Evolutionary conservation across 2,113 vertebrate genomes (phyloP), one percentile per base, ranked within the genome.

Genomic region (Tauraco erythrolophus): DNA sequence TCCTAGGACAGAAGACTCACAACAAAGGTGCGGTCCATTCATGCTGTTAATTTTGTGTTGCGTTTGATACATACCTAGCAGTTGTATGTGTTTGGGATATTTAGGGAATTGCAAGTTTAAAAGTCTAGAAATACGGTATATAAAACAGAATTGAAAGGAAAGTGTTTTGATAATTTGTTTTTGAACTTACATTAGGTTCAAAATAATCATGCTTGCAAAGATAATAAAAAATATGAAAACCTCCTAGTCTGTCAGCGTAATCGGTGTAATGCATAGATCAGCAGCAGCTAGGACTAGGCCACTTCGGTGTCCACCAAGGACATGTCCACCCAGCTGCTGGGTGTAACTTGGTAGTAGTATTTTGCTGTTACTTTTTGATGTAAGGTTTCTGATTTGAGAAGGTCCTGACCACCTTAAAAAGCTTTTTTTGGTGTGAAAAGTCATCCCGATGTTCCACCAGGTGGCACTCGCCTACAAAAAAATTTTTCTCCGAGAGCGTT

Each of bases 321-420:
- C 5, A 2, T 14, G 11, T 16, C n/a, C 28, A 33, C 17, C 3
- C 37, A 50, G 22, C 39, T 35, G 35, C 22, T 3, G 4, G 8
- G 5, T n/a, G 28, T 11, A 22, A 31, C 13, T 69, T 28, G 71
- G 24, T 74, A 21, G 33, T 33, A 48, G 25, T 19, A 6, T 30
- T 71, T 83, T 60, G 19, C 7, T 51, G 12, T 21, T 37, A 7
- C 2, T 76, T 87, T 72, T 37, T 57, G 13, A 8, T 60, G 58
- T n/a, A 16, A 88, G 54, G 53, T 60, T 25, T 54, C 8, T 17
- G 10, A 6, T 41, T 81, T 64, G 19, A 43, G 89, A 83, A 89
- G n/a, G n/a, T 84, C 72, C 66, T 16, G 94, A 89, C 96, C 65
- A 95, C 97, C 96, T 97, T 97, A 98, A 98, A 69, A 23, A 19